Evolutionary conservation across 2,113 vertebrate genomes (phyloP).

Genomic region (Cebidichthys violaceus): DNA sequence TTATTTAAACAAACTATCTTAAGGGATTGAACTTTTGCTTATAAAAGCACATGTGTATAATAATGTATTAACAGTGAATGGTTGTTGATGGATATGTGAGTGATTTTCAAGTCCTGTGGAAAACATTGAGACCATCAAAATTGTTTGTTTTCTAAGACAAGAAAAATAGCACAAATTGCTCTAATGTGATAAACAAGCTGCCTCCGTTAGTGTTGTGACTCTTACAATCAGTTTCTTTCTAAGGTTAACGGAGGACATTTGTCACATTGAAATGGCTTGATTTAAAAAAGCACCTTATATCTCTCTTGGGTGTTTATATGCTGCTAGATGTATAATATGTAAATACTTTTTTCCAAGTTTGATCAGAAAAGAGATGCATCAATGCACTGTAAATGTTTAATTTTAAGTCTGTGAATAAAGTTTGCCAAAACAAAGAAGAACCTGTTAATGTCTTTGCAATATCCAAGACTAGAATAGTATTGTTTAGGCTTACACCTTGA

Average conservation of each 20-base stretch:
- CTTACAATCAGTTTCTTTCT: background rate
- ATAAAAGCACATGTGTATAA: conserved; percentile 15
- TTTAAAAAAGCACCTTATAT: conserved; percentile 13
- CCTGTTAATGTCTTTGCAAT: background rate
- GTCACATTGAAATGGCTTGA: background rate
- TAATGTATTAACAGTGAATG: conserved; percentile 40
- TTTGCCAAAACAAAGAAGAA: conserved; percentile 23
- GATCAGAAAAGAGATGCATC: background rate
- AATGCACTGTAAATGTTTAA: conserved; percentile 38
- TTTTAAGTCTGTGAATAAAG: conserved; percentile 60
- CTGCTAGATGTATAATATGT: conserved; percentile 55
- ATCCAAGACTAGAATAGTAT: background rate
- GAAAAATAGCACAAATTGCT: conserved; percentile 1
- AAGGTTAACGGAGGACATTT: background rate
- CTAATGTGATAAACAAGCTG: conserved; percentile 8
- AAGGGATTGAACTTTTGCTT: conserved; percentile 46
- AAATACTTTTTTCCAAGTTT: conserved; percentile 56
- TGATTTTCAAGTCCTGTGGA: conserved; percentile 23
- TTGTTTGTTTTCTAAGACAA: conserved; percentile 23
- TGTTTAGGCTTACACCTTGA: background rate
- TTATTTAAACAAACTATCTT: conserved; percentile 48
- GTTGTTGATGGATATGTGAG: conserved; percentile 15
- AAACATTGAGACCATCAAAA: conserved; percentile 24
- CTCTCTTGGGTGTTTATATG: background rate
- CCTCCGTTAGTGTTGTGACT: background rate